Conservation (phyloP, 2,113 vertebrate species). For the Carassius auratus region DNA sequence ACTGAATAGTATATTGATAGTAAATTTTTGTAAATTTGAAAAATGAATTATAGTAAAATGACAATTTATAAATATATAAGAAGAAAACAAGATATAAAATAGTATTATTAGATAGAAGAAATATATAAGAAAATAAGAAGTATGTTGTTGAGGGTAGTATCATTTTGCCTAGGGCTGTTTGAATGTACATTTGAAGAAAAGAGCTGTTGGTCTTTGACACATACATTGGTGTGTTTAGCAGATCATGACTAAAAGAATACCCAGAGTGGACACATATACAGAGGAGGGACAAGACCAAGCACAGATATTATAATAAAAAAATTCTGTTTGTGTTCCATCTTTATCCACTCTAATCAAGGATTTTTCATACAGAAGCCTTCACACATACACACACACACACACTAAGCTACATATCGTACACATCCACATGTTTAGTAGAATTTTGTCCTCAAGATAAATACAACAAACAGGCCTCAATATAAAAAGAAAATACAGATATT, state of each 20-base stretch:
- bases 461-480: slow-evolving; percentile 64
- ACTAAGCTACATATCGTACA: slow-evolving; percentile 29
- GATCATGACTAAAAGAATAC: slow-evolving; percentile 56
- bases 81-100: background rate
- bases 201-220: too few species aligned
- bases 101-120: too few species aligned
- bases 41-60: too few species aligned
- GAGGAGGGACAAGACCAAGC: background rate
- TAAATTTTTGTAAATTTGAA: too few species aligned
- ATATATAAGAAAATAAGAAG: background rate
- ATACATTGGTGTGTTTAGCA: too few species aligned
- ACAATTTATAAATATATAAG: too few species aligned
- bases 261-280: slow-evolving; percentile 34
- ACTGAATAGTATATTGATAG: too few species aligned
- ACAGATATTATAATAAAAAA: too few species aligned
- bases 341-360: background rate
- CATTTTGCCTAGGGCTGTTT: too few species aligned
- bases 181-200: too few species aligned
- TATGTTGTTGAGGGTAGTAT: too few species aligned
- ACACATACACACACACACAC: slow-evolving; percentile 10
- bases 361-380: slow-evolving; percentile 56
- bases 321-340: background rate
- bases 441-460: slow-evolving; percentile 62
- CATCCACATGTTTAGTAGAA: slow-evolving; percentile 53
- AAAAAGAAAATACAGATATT: slow-evolving; percentile 55